Percentiles rank a stretch among this genome's conserved stretches.
phyloP scores from a whole-genome alignment of 2,113 vertebrate genomes.

The Mustelus asterias region DNA sequence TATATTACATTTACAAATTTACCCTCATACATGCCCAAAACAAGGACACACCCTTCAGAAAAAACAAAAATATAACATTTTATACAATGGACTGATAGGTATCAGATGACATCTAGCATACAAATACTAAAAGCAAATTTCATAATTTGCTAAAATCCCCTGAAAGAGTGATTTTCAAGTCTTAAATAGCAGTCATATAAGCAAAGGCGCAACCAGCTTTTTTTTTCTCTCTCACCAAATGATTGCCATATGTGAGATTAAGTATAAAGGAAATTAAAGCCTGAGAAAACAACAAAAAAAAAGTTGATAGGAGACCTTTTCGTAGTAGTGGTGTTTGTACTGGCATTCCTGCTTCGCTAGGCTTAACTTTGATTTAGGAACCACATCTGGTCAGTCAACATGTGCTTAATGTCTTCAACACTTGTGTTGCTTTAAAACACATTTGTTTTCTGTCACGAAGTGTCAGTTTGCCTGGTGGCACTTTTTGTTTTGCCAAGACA shows the following conservation, averaged over 20 bases:
- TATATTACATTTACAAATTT: neutral
- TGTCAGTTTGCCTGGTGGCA: neutral
- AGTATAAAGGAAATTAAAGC: constrained; percentile 11
- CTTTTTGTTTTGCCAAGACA: neutral
- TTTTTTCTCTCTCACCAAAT: neutral
- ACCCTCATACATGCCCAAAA: neutral
- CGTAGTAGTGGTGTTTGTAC: neutral
- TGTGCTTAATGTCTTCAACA: neutral
- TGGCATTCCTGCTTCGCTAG: constrained; percentile 7
- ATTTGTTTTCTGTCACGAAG: neutral
- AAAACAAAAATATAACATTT: neutral
- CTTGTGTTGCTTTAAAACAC: neutral
- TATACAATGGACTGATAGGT: neutral
- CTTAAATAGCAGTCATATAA: neutral
- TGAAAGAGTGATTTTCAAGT: neutral
- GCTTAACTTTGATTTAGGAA: neutral
- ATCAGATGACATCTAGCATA: constrained; percentile 7
- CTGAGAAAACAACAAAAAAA: constrained; percentile 20
- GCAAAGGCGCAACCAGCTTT: neutral
- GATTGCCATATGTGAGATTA: constrained; percentile 9
- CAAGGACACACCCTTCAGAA: neutral
- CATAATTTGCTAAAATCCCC: neutral
- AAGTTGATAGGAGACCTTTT: neutral
- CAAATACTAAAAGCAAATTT: neutral
- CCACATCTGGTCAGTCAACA: neutral